Evolutionary conservation across 1,140 invertebrate species (phyloP).

Genomic region (Drosophila mauritiana): DNA sequence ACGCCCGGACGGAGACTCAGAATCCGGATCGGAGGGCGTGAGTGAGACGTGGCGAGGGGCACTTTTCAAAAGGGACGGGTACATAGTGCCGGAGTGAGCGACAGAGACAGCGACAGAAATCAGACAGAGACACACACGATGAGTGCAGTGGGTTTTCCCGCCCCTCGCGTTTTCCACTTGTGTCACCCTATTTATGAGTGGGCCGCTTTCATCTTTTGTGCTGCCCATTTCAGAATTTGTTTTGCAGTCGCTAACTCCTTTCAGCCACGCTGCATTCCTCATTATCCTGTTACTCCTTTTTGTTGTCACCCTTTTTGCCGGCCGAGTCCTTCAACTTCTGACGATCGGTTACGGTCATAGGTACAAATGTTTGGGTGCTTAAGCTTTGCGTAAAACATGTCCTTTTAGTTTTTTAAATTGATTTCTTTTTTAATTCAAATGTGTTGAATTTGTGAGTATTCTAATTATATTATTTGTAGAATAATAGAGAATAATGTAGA

Average conservation of each 20-base stretch:
- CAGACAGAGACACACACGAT: constrained; percentile 46
- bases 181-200: constrained; percentile 66
- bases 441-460: not conserved
- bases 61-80: constrained; percentile 26
- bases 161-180: constrained; percentile 10
- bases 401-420: no score
- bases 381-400: no score
- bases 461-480: no score
- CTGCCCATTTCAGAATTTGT: constrained; percentile 64
- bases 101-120: constrained; percentile 31
- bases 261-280: constrained; percentile 17
- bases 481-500: no score
- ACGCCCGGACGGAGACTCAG: constrained; percentile 64
- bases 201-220: constrained; percentile 74
- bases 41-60: constrained; percentile 16
- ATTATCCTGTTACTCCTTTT: constrained; percentile 17
- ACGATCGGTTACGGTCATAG: not conserved
- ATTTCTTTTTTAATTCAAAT: no score
- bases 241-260: constrained; percentile 32
- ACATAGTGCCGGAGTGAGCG: constrained; percentile 44
- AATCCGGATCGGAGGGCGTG: constrained; percentile 43
- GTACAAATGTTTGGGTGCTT: no score
- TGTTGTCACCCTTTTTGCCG: not conserved
- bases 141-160: constrained; percentile 23
- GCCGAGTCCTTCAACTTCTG: not conserved